These are phyloP conservation scores for Cyprinella venusta DNA, from an alignment of 2,797 vertebrate genomes.

Conservation along the genomic window DNA sequence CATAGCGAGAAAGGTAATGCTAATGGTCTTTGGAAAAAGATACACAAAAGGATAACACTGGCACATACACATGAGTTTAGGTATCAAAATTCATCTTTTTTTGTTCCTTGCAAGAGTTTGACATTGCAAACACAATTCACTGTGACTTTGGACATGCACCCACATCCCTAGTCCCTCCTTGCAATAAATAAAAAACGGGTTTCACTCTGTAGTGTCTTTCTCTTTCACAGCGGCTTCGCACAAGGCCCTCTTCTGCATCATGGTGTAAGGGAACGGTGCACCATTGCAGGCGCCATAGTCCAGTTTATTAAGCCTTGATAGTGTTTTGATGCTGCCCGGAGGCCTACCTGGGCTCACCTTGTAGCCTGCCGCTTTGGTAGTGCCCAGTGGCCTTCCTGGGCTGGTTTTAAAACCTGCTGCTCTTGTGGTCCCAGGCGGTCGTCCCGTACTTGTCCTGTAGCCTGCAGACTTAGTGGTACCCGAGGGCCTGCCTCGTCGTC, in stretches of 20 bases:
- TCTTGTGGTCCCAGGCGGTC: constrained; percentile 96
- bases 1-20: constrained; percentile 57
- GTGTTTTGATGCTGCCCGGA: constrained; percentile 98
- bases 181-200: constrained; percentile 59
- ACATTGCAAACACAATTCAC: constrained; percentile 43
- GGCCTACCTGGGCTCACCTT: constrained; percentile 98
- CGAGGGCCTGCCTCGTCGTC: constrained; percentile 92
- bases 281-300: constrained; percentile 84
- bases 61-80: constrained; percentile 54
- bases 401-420: constrained; percentile 99
- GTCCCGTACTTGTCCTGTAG: constrained; percentile 97
- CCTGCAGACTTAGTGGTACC: constrained; percentile 98
- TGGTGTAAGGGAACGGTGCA: constrained; percentile 87
- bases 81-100: constrained; percentile 59
- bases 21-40: constrained; percentile 68
- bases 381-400: constrained; percentile 96
- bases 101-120: constrained; percentile 42
- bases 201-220: constrained; percentile 85
- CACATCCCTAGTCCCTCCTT: constrained; percentile 35
- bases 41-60: constrained; percentile 65
- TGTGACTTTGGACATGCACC: constrained; percentile 62
- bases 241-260: constrained; percentile 91
- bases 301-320: constrained; percentile 89
- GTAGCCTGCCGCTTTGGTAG: constrained; percentile 98
- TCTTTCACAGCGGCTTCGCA: constrained; percentile 86